Evolutionary conservation across 2,888 invertebrate genomes (phyloP).

Genomic region (Agrilus cyanescens): DNA sequence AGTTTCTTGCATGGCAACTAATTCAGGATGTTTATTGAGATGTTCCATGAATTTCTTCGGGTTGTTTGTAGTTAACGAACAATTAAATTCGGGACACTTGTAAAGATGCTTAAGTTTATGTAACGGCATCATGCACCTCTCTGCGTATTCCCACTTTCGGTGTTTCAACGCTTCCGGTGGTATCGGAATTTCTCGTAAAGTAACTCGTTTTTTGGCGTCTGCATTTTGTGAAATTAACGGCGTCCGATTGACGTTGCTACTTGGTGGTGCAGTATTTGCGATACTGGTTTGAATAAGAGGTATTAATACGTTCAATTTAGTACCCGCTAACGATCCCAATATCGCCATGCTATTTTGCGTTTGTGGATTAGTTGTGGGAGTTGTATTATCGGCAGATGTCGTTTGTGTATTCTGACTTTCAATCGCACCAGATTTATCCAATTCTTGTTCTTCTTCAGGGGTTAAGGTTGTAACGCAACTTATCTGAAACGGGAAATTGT

Average conservation of each 20-base stretch:
- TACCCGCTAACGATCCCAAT: not conserved
- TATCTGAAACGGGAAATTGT: conserved; percentile 23
- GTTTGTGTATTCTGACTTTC: not conserved
- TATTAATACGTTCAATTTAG: not conserved
- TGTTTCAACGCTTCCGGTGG: conserved; percentile 17
- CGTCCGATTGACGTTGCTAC: not conserved
- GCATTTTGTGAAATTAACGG: not conserved
- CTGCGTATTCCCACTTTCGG: conserved; percentile 21
- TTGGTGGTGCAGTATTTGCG: too few species aligned
- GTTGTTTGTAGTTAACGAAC: conserved; percentile 36
- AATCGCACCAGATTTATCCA: not conserved
- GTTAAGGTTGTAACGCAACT: conserved; percentile 17
- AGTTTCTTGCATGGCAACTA: conserved; percentile 4
- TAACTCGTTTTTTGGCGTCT: conserved; percentile 1
- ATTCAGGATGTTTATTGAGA: conserved; percentile 27
- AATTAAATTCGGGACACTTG: conserved; percentile 44
- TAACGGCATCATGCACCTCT: conserved; percentile 30
- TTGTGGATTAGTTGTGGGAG: not conserved
- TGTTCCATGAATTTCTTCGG: conserved; percentile 33
- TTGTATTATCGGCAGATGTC: not conserved
- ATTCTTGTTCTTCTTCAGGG: conserved; percentile 10
- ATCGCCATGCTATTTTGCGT: not conserved
- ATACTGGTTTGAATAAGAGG: not conserved
- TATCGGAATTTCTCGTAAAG: conserved; percentile 9
- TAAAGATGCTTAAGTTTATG: conserved; percentile 36